These are phyloP conservation scores for Cosmorhoe ocellata DNA, from an alignment of 2,888 invertebrate species.

Conservation along the genomic window DNA sequence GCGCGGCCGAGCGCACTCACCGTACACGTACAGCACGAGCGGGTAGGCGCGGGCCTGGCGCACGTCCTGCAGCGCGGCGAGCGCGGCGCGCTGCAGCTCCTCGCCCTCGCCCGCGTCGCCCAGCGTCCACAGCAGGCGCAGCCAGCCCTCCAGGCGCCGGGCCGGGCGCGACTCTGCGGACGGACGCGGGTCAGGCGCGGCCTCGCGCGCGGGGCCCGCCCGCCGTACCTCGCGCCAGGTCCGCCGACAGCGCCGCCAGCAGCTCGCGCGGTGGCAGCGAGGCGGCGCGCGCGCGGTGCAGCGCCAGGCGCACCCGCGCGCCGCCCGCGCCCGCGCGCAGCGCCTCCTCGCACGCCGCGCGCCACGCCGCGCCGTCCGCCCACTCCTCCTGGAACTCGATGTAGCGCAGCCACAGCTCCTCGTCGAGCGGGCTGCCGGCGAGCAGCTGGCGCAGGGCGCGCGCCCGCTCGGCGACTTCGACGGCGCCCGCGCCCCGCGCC, in stretches of 20 bases:
- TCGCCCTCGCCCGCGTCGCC: slow-evolving; percentile 33
- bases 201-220: slow-evolving; percentile 2
- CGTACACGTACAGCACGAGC: slow-evolving; percentile 51
- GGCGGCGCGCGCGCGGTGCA: slow-evolving; percentile 37
- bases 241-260: slow-evolving; percentile 17
- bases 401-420: slow-evolving; percentile 55
- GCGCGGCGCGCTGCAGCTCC: slow-evolving; percentile 37
- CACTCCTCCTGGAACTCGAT: slow-evolving; percentile 56
- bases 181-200: background rate
- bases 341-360: slow-evolving; percentile 21
- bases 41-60: slow-evolving; percentile 44
- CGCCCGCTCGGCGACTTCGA: slow-evolving; percentile 44
- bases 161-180: slow-evolving; percentile 22
- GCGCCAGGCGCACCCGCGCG: slow-evolving; percentile 30
- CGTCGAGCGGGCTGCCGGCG: slow-evolving; percentile 47
- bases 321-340: slow-evolving; percentile 33
- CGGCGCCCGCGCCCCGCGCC: slow-evolving; percentile 23
- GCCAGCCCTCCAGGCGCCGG: slow-evolving; percentile 47
- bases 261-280: slow-evolving; percentile 22
- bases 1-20: slow-evolving; percentile 33
- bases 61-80: slow-evolving; percentile 36
- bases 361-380: slow-evolving; percentile 6
- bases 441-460: slow-evolving; percentile 50
- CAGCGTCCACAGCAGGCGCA: slow-evolving; percentile 44
- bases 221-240: slow-evolving; percentile 9